Evolutionary conservation across 2,797 vertebrate genomes (phyloP).

Genomic region (Argya squamiceps): DNA sequence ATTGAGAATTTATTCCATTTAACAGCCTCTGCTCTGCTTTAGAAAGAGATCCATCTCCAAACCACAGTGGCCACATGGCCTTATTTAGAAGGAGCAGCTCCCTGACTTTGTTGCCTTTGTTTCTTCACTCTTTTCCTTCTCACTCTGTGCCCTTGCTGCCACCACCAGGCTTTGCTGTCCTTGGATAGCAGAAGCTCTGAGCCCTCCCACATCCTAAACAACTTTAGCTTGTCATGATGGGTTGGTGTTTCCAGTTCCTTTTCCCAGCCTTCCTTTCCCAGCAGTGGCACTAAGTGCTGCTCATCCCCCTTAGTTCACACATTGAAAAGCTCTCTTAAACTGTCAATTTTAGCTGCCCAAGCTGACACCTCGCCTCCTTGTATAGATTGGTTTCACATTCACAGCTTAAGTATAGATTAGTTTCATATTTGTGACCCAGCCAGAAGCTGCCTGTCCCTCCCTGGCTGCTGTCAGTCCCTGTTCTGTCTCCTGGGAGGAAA

Average conservation of each 20-base stretch:
- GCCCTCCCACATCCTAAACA: neutral
- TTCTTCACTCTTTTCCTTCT: neutral
- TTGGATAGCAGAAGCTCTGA: neutral
- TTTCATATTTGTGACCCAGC: constrained; percentile 9
- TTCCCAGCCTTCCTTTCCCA: neutral
- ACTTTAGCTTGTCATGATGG: neutral
- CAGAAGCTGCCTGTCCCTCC: neutral
- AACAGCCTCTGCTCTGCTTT: neutral
- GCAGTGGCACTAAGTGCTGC: neutral
- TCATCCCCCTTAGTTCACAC: constrained; percentile 17
- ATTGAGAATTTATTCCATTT: neutral
- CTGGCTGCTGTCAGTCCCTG: neutral
- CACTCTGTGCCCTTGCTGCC: neutral
- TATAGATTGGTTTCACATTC: constrained; percentile 6
- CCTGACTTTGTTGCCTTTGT: neutral
- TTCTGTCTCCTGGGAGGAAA: neutral
- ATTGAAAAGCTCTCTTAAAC: neutral
- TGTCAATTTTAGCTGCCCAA: constrained; percentile 26
- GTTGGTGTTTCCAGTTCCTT: neutral
- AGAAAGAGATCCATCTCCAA: neutral
- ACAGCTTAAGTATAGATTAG: neutral
- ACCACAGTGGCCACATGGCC: neutral
- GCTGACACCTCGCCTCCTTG: neutral
- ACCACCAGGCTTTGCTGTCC: neutral
- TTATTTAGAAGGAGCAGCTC: neutral